Base-by-base conservation (phyloP, 1,140 invertebrate species). In the Drosophila serrata region DNA sequence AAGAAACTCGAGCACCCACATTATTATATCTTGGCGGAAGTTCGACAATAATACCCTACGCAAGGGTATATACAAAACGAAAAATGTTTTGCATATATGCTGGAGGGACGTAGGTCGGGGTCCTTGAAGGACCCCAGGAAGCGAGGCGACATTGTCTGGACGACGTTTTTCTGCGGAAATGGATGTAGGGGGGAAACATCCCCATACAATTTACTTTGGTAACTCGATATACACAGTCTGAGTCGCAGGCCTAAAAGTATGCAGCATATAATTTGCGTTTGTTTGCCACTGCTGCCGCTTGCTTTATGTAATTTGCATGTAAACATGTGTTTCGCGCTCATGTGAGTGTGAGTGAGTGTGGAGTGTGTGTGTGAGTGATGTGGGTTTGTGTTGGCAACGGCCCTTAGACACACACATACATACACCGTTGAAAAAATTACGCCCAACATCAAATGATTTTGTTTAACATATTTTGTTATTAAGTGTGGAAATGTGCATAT, bases 381-480 rank as follows among this genome's bases (percentile, higher is more conserved):
- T 13, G 63, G 29, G 59, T n/a, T 80, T 81, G 81, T 45, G 35
- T 57, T 55, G 73, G 72, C 77, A 74, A 77, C 72, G 70, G 51
- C 59, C 43, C 35, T 63, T 29, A 68, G 35, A 68, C 46, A 48
- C 60, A 58, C 60, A 69, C 49, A 53, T 27, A 55, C 42, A 57
- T 39, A 58, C 40, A 37, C 27, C 63, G 42, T 35, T 48, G 55
- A 55, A 69, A 75, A 77, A 68, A 88, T 76, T 76, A 82, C 84
- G 58, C 62, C 82, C 85, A 82, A 88, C 81, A 88, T 90, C 85
- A 90, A 90, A 90, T 90, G 78, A 90, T 90, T 90, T 90, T 90
- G 86, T 90, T 90, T 90, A 90, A 90, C 85, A 90, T 90, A 90
- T 90, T 90, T 90, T 90, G 86, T 90, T 90, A 90, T 90, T 90